Evolutionary conservation across 1,140 invertebrate genomes (phyloP), one percentile per base, ranked within the genome.

Genomic region (Danaus plexippus): DNA sequence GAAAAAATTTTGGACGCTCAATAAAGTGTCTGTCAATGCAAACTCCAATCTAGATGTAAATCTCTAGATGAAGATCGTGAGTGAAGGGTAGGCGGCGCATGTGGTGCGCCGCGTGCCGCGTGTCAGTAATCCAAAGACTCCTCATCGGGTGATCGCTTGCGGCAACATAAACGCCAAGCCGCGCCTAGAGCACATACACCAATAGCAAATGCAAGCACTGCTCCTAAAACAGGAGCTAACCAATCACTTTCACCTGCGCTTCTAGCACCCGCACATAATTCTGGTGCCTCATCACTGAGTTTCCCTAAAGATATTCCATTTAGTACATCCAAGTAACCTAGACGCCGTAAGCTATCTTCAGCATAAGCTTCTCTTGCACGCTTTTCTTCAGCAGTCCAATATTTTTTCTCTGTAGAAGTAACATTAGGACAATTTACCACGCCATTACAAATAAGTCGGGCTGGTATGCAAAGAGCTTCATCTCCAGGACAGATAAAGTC

Each of bases 401-500:
- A 79, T 47, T 77, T 80, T 54, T 72, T 73, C 56, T 86, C 77
- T 11, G 66, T 61, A 44, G 75, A 87, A 6, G 81, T 87, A 4
- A 81, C 55, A 54, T 93, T 94, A 0, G 95, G 95, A 81, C 95
- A 97, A 80, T 96, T 96, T 1, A 94, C 89, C 1, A 96, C 89
- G 9, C 95, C 95, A 73, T 97, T 96, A 74, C 95, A 97, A 0
- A 96, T 90, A 10, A 96, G 87, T 64, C 92, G 88, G 8, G 90
- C 89, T 1, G 94, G 93, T 66, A 97, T 95, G 71, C 95, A 97
- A 5, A 94, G 87, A 2, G 92, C 91, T 32, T 92, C 89, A 56
- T 95, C 92, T 8, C 93, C 94, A 0, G 95, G 94, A 87, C 95
- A 97, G 47, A 93, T 89, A 66, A 96, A 97, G 59, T 93, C 94